Conservation (phyloP, 37 sponge, comb jelly and placozoan species). For the Oopsacas minuta region DNA sequence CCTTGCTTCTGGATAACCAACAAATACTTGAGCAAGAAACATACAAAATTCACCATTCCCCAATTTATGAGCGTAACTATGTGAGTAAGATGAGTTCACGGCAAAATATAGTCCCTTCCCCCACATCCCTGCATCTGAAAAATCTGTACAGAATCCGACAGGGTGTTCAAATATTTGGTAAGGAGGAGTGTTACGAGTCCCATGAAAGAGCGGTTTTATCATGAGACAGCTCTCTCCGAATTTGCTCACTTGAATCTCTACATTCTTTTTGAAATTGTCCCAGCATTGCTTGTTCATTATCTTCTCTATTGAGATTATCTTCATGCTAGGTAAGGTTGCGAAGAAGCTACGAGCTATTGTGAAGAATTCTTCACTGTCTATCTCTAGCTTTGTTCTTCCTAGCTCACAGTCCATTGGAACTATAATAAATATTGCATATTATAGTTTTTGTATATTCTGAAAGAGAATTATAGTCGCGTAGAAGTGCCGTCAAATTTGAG, state of each 20-base stretch:
- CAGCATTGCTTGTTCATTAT: constrained; percentile 15
- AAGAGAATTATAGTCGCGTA: too few relatives aligned
- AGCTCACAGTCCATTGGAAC: not conserved
- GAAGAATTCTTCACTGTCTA: not conserved
- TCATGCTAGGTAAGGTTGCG: constrained; percentile 8
- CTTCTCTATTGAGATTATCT: constrained; percentile 21
- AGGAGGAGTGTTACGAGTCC: constrained; percentile 16
- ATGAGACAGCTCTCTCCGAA: not conserved
- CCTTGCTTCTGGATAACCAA: not conserved
- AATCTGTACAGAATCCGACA: constrained; percentile 18
- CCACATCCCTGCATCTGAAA: not conserved
- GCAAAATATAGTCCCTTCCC: constrained; percentile 24
- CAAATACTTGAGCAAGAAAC: constrained; percentile 2
- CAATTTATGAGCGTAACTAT: not conserved
- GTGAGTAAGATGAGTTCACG: constrained; percentile 20
- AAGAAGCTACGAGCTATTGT: not conserved
- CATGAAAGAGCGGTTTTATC: constrained; percentile 23
- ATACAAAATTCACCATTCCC: not conserved
- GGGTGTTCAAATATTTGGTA: not conserved
- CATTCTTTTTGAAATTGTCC: not conserved
- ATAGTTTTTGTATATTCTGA: too few relatives aligned
- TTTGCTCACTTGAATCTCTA: not conserved
- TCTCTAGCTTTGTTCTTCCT: not conserved
- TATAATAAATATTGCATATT: too few relatives aligned
- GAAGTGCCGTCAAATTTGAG: too few relatives aligned